Evolutionary conservation across 2,888 invertebrate genomes (phyloP), one percentile per base, ranked within the genome.

Genomic region (Amiota mariae): DNA sequence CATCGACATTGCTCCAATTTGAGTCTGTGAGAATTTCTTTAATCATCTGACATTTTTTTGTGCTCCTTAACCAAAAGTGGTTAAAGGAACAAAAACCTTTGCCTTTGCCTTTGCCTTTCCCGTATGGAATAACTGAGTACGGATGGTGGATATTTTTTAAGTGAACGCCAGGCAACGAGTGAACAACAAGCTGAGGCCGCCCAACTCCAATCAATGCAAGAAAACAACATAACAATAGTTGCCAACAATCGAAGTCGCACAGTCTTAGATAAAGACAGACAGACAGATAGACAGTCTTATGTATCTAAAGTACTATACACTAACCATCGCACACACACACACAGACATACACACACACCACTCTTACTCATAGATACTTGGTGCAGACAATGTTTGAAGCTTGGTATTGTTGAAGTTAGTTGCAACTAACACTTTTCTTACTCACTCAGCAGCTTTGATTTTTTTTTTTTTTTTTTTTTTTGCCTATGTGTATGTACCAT

Each of bases 401-500:
- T 70, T 56, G 51, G 63, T 18, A n/a, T 70, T 15, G 64, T 54
- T 20, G 71, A 51, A 63, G 63, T 70, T 74, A 72, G 78, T 46
- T 36, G 63, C 74, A 76, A 76, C 78, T 76, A 79, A 80, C 81
- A 81, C 80, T 80, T 81, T 81, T 77, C 80, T 79, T 78, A 74
- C 71, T 73, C 81, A 79, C 76, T 73, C 67, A 75, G 78, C 80
- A 75, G 36, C 36, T 36, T 36, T 36, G 36, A 79, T 77, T 72
- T n/a, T n/a, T n/a, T n/a, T n/a, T n/a, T n/a, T n/a, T n/a, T n/a
- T n/a, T n/a, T n/a, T n/a, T n/a, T n/a, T n/a, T n/a, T n/a, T 59
- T 74, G 72, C 72, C 73, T 80, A 78, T 80, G 79, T 54, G 54
- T 54, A n/a, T 80, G 79, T 81, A 81, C 79, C 78, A 81, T 79